Evolutionary conservation across 23 tunicate genomes (phyloP).

Genomic region (Oikopleura dioica): DNA sequence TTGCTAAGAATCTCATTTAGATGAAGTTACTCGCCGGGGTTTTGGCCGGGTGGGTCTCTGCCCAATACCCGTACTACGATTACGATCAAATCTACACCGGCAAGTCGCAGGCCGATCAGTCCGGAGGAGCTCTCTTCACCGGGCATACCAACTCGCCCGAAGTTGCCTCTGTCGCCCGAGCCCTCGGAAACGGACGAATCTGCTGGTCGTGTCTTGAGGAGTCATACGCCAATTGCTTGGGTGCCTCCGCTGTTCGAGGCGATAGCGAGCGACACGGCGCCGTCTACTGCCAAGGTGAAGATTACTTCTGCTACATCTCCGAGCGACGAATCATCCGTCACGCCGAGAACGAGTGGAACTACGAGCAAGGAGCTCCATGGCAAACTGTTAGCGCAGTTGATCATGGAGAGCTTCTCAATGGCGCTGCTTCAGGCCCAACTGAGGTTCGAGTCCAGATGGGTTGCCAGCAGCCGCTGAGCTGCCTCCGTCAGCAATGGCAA

Average conservation of each 20-base stretch:
- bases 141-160: too few species aligned
- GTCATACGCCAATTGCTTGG: background rate
- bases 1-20: too few species aligned
- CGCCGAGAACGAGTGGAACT: background rate
- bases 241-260: background rate
- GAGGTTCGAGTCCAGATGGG: background rate
- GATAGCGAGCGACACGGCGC: slow-evolving; percentile 6
- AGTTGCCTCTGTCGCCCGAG: too few species aligned
- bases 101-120: too few species aligned
- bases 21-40: too few species aligned
- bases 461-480: background rate
- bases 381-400: background rate
- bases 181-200: background rate
- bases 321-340: slow-evolving; percentile 1
- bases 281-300: slow-evolving; percentile 1
- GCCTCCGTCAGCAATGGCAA: background rate
- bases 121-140: too few species aligned
- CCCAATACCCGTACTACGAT: too few species aligned
- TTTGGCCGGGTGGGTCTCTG: too few species aligned
- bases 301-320: slow-evolving; percentile 1
- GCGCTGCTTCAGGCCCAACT: background rate
- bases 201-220: background rate
- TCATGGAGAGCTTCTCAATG: background rate
- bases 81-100: too few species aligned
- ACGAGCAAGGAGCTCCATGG: background rate